A percentile compares a stretch with the other conserved stretches of the same genome.
phyloP scores from a whole-genome alignment of 2,888 invertebrate genomes.

The Drosophila setosimentum region DNA sequence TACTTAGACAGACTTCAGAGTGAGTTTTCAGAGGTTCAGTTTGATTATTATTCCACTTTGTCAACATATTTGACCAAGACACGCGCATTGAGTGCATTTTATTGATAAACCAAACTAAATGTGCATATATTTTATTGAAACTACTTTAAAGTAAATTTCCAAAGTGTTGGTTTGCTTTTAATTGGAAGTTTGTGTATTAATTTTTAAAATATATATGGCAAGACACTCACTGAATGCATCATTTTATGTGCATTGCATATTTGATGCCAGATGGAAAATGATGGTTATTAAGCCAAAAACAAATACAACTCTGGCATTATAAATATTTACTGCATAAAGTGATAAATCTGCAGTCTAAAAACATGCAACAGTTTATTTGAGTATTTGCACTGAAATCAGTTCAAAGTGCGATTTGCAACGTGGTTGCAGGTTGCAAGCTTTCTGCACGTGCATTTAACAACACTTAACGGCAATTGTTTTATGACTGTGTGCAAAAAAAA shows the following conservation, averaged over 20 bases:
- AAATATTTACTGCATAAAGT: constrained; percentile 14
- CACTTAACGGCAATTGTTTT: constrained; percentile 80
- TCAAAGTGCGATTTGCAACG: constrained; percentile 30
- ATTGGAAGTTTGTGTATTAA: not conserved
- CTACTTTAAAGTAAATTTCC: not conserved
- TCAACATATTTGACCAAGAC: not conserved
- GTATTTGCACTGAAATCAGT: constrained; percentile 13
- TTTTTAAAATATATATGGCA: not conserved
- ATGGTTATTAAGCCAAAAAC: not conserved
- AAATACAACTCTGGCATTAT: not conserved
- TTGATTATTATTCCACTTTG: not conserved
- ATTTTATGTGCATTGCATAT: not conserved
- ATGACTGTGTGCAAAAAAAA: constrained; percentile 41
- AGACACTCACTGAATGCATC: not conserved
- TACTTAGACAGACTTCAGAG: not conserved
- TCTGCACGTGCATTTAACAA: constrained; percentile 58
- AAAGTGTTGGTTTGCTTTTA: not conserved
- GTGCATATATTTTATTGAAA: not conserved
- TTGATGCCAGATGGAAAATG: not conserved
- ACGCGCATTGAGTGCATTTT: not conserved
- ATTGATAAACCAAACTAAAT: not conserved
- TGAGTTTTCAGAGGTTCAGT: not conserved
- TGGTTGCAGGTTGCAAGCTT: constrained; percentile 24
- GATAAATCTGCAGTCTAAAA: constrained; percentile 15
- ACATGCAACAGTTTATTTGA: constrained; percentile 53